Conservation (phyloP, 2,113 vertebrate species). For the Stictonetta naevosa region DNA sequence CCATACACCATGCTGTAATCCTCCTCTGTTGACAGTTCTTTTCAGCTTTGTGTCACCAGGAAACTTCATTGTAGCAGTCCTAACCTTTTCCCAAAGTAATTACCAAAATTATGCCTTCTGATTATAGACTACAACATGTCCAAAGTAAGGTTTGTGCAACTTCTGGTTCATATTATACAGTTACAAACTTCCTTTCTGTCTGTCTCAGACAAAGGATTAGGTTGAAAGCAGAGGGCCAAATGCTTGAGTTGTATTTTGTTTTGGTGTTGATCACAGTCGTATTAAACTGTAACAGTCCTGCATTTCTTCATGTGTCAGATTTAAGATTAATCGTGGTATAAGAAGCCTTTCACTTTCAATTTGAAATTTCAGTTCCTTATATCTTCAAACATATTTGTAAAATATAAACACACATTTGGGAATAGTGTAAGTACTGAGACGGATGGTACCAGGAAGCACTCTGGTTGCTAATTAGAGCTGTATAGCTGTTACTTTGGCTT, state of each 20-base stretch:
- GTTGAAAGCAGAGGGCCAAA: background rate
- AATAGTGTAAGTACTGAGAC: background rate
- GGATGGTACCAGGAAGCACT: background rate
- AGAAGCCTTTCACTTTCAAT: background rate
- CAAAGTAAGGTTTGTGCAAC: background rate
- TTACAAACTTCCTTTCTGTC: background rate
- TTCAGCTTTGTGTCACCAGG: background rate
- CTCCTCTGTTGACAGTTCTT: background rate
- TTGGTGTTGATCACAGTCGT: background rate
- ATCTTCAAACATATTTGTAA: background rate
- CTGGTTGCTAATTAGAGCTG: background rate
- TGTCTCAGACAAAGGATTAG: background rate
- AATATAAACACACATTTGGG: background rate
- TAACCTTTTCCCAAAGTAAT: background rate
- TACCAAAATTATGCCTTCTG: background rate
- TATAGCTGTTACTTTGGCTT: background rate
- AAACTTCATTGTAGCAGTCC: background rate
- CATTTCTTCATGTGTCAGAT: background rate
- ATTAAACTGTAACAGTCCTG: background rate
- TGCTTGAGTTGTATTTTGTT: background rate
- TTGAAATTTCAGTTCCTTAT: background rate
- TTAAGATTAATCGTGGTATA: background rate
- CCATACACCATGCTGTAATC: background rate
- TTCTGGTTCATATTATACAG: background rate
- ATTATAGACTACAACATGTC: conserved; percentile 1